phyloP scores from a whole-genome alignment of 2,888 invertebrate species.

The Harpalus rufipes region DNA sequence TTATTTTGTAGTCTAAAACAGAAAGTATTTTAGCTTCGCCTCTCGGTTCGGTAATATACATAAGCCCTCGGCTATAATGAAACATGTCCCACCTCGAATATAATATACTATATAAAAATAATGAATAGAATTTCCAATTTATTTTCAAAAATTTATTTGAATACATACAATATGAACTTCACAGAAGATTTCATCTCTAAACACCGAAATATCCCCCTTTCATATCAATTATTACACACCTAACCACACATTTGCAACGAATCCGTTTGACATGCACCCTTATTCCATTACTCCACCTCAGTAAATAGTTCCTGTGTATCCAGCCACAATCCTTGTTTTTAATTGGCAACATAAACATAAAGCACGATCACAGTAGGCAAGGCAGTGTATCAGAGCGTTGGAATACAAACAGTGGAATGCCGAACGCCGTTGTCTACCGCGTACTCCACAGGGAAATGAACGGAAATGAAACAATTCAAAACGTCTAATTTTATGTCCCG shows the following conservation, averaged over 20 bases:
- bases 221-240: not conserved
- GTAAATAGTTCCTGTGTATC: not conserved
- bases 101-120: too few relatives aligned
- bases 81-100: too few relatives aligned
- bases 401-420: slow-evolving; percentile 20
- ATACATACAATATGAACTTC: too few relatives aligned
- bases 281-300: slow-evolving; percentile 18
- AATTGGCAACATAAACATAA: slow-evolving; percentile 49
- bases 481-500: slow-evolving; percentile 62
- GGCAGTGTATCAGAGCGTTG: slow-evolving; percentile 24
- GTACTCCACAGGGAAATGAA: slow-evolving; percentile 57
- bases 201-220: not conserved
- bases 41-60: too few relatives aligned
- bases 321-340: slow-evolving; percentile 38
- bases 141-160: too few relatives aligned
- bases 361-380: slow-evolving; percentile 28
- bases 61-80: too few relatives aligned
- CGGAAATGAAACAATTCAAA: slow-evolving; percentile 66
- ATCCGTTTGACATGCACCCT: not conserved
- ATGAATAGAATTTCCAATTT: too few relatives aligned
- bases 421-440: slow-evolving; percentile 3
- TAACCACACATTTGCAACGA: not conserved
- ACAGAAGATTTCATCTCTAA: not conserved
- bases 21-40: too few relatives aligned
- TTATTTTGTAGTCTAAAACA: too few relatives aligned